Conservation (phyloP, 2,888 invertebrate species). For the Eutolmus rufibarbis region DNA sequence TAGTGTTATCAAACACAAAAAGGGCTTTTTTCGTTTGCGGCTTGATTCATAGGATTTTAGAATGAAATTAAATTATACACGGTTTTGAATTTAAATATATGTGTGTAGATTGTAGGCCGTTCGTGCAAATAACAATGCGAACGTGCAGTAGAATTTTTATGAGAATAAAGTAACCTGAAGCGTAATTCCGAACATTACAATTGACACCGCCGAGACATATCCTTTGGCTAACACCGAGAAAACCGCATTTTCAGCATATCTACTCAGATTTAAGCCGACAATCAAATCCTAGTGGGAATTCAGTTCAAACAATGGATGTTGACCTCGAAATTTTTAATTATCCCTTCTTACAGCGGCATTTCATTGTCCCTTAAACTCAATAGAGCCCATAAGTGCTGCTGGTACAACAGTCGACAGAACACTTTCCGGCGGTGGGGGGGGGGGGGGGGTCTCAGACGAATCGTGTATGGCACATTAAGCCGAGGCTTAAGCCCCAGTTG, state of each 20-base stretch:
- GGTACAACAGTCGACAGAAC: neutral
- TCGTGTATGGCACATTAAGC: neutral
- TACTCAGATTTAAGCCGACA: neutral
- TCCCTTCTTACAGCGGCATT: neutral
- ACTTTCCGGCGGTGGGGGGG: neutral
- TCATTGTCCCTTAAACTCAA: neutral
- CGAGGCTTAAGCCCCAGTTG: neutral
- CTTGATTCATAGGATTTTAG: no score
- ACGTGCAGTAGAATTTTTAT: neutral
- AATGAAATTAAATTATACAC: no score
- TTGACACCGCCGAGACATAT: neutral
- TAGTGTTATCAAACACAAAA: neutral
- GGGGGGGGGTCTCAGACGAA: neutral
- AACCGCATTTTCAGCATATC: neutral
- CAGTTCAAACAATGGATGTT: neutral
- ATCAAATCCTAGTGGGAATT: neutral
- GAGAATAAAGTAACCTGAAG: neutral
- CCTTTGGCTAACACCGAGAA: neutral
- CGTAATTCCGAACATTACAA: neutral
- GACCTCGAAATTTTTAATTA: neutral
- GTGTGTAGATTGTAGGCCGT: no score
- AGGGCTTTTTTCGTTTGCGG: neutral
- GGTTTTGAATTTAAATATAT: neutral
- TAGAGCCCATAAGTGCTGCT: neutral
- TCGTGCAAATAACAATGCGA: neutral